phyloP scores from a whole-genome alignment of 1,140 invertebrate species.

The Drosophila ananassae region DNA sequence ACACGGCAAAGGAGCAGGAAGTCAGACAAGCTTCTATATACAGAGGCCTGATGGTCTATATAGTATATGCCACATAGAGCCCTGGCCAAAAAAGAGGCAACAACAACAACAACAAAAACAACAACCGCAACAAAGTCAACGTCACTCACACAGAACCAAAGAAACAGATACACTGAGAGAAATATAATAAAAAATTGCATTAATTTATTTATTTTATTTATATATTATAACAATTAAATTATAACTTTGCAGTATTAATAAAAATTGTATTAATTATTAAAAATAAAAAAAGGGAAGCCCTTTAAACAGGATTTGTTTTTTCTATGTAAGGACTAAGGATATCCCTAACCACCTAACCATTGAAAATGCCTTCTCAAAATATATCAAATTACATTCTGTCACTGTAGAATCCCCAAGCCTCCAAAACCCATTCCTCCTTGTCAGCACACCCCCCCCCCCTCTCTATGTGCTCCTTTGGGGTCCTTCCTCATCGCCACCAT shows the following conservation, averaged over 20 bases:
- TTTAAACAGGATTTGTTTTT: background rate
- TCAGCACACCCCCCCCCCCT: background rate
- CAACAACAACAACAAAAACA: conserved; percentile 21
- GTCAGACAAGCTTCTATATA: conserved; percentile 26
- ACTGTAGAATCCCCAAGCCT: conserved; percentile 31
- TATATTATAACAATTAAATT: too few species aligned
- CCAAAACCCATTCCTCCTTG: conserved; percentile 12
- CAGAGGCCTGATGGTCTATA: conserved; percentile 10
- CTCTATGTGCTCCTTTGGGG: background rate
- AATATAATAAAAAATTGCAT: background rate
- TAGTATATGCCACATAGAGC: conserved; percentile 36
- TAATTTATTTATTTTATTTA: background rate
- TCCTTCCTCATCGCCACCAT: background rate
- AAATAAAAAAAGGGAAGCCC: too few species aligned
- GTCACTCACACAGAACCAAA: conserved; percentile 64
- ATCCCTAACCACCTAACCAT: conserved; percentile 21
- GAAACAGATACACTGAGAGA: conserved; percentile 18
- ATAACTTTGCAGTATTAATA: too few species aligned
- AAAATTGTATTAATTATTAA: background rate
- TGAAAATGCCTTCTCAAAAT: conserved; percentile 28
- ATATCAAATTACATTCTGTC: conserved; percentile 47
- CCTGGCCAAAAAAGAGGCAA: conserved; percentile 18
- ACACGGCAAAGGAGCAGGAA: background rate
- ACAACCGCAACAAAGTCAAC: conserved; percentile 61
- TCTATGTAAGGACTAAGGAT: background rate